Conservation (phyloP, 1,140 invertebrate species). For the Dinothrombium tinctorium region DNA sequence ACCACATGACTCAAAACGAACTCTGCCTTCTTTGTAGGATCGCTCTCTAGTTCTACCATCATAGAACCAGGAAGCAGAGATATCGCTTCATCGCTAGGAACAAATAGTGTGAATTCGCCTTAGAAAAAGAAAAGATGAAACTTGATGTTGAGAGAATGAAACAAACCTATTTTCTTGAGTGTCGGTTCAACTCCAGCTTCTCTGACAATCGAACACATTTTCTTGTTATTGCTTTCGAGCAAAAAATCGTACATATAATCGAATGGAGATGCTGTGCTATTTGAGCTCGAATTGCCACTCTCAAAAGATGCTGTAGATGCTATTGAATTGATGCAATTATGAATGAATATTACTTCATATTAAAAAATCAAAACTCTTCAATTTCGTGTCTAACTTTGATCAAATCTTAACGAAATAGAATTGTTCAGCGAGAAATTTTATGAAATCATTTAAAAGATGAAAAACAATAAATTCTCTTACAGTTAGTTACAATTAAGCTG, state of each 20-base stretch:
- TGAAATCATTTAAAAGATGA: too few species aligned
- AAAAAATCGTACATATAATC: conserved; percentile 2
- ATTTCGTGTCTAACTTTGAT: too few species aligned
- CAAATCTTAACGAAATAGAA: too few species aligned
- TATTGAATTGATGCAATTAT: too few species aligned
- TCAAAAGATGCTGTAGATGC: too few species aligned
- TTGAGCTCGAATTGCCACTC: neutral
- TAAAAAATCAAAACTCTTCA: too few species aligned
- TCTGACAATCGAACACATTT: neutral
- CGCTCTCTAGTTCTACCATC: conserved; percentile 9
- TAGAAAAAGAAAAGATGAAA: neutral
- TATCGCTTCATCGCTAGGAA: conserved; percentile 28
- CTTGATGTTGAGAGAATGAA: neutral
- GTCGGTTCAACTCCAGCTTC: neutral
- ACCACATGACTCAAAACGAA: conserved; percentile 13
- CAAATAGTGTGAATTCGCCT: conserved; percentile 28
- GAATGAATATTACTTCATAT: too few species aligned
- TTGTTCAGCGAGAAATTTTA: too few species aligned
- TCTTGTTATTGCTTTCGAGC: neutral
- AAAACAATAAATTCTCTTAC: too few species aligned
- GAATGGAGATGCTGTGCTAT: neutral
- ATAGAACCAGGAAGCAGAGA: conserved; percentile 9
- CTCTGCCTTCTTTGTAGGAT: conserved; percentile 8
- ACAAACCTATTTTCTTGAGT: neutral
- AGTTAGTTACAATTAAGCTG: too few species aligned